Percentiles rank a stretch among this genome's conserved stretches.
These are phyloP conservation scores for Takifugu ocellatus DNA, from an alignment of 2,797 vertebrate genomes.

Conservation along the genomic window DNA sequence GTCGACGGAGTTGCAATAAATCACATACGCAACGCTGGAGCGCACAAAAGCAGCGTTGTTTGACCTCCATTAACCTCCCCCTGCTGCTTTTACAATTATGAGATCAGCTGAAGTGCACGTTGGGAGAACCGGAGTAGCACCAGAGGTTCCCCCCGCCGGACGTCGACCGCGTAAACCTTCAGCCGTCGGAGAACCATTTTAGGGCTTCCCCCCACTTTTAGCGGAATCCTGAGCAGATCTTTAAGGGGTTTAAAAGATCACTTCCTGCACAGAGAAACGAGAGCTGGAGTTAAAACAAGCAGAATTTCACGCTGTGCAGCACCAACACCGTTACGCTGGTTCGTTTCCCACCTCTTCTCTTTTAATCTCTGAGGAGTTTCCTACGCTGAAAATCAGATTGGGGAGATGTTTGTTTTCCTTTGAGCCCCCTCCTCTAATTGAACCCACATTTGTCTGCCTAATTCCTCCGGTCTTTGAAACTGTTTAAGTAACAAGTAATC, in stretches of 20 bases:
- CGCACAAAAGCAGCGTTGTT: slow-evolving; percentile 18
- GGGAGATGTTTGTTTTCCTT: slow-evolving; percentile 71
- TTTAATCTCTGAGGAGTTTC: slow-evolving; percentile 56
- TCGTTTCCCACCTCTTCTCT: slow-evolving; percentile 53
- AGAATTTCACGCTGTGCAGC: slow-evolving; percentile 53
- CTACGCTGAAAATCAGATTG: slow-evolving; percentile 60
- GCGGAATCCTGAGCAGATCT: slow-evolving; percentile 42
- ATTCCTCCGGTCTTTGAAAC: slow-evolving; percentile 66
- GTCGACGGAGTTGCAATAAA: slow-evolving; percentile 40
- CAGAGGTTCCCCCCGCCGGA: slow-evolving; percentile 46
- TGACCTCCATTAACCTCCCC: slow-evolving; percentile 42
- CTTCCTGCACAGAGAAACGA: slow-evolving; percentile 57
- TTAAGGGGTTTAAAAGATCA: slow-evolving; percentile 45
- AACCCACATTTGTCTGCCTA: slow-evolving; percentile 63
- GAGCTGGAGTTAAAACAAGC: slow-evolving; percentile 50
- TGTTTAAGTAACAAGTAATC: slow-evolving; percentile 62
- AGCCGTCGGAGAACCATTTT: slow-evolving; percentile 34
- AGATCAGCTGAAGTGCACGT: slow-evolving; percentile 39
- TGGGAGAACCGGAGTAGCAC: slow-evolving; percentile 33
- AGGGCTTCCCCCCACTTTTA: slow-evolving; percentile 22
- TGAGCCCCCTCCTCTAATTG: slow-evolving; percentile 59
- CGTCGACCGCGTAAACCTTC: slow-evolving; percentile 60
- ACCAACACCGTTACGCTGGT: slow-evolving; percentile 61
- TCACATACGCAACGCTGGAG: slow-evolving; percentile 32
- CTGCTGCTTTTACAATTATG: slow-evolving; percentile 50